phyloP scores from a whole-genome alignment of 2,797 vertebrate genomes.

The Podargus strigoides region DNA sequence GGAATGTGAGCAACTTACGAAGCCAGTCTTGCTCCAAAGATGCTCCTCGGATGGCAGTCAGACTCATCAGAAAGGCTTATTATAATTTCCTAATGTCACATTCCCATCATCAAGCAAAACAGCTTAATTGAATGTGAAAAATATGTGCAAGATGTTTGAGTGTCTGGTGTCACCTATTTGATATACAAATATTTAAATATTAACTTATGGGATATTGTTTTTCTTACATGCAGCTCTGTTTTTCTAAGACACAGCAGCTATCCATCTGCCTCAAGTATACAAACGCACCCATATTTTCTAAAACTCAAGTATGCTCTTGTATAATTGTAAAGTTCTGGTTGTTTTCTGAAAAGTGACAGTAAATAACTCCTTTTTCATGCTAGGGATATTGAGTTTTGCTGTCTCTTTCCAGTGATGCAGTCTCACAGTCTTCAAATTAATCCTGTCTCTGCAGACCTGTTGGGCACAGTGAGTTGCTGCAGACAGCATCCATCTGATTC shows the following conservation, averaged over 20 bases:
- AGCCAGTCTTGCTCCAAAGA: not conserved
- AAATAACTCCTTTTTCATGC: slow-evolving; percentile 29
- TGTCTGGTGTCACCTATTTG: slow-evolving; percentile 34
- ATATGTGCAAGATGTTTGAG: not conserved
- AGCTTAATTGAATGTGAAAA: not conserved
- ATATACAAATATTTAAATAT: slow-evolving; percentile 34
- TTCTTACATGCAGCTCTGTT: not conserved
- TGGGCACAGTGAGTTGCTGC: not conserved
- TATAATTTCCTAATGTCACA: slow-evolving; percentile 35
- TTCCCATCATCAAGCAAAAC: not conserved
- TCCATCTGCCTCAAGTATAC: not conserved
- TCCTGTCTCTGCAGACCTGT: slow-evolving; percentile 5
- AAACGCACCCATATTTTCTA: not conserved
- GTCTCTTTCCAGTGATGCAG: not conserved
- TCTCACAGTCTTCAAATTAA: slow-evolving; percentile 20
- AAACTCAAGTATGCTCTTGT: not conserved
- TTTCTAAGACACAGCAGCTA: not conserved
- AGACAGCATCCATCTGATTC: slow-evolving; percentile 7
- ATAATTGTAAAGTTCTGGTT: not conserved
- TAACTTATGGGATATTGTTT: not conserved
- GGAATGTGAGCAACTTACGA: not conserved
- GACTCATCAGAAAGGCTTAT: slow-evolving; percentile 13
- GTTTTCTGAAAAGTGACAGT: not conserved
- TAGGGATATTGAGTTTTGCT: slow-evolving; percentile 2
- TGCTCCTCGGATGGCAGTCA: not conserved